Conservation (phyloP, 2,113 vertebrate genomes). For the Pteronura brasiliensis region DNA sequence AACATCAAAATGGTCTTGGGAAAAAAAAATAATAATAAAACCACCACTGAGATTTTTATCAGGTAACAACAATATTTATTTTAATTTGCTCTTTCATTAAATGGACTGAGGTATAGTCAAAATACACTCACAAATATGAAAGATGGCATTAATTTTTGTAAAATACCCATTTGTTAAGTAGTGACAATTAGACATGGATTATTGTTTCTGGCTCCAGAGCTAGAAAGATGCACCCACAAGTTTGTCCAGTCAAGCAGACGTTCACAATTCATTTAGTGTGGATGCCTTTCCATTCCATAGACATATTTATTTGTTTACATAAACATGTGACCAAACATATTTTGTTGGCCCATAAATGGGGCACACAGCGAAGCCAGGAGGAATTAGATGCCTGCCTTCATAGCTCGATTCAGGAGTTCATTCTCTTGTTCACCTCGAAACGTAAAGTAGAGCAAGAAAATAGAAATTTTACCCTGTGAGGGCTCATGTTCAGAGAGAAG, state of each 20-base stretch:
- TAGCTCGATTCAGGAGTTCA: not conserved
- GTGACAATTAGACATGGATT: not conserved
- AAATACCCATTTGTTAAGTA: conserved; percentile 1
- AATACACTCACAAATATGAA: conserved; percentile 5
- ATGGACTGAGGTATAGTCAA: not conserved
- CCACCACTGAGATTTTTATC: not conserved
- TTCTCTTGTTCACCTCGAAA: not conserved
- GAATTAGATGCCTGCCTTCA: not conserved
- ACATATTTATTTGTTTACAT: not conserved
- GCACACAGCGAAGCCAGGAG: not conserved
- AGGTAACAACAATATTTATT: not conserved
- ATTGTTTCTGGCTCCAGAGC: not conserved
- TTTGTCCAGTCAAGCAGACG: not conserved
- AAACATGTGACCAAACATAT: not conserved
- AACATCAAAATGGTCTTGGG: not conserved
- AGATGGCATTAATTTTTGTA: conserved; percentile 12
- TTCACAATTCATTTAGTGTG: not conserved
- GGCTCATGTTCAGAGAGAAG: not conserved
- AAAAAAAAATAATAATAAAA: not conserved
- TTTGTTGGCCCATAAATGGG: not conserved
- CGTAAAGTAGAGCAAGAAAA: not conserved
- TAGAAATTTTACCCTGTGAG: not conserved
- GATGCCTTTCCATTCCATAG: conserved; percentile 29
- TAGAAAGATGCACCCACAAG: not conserved
- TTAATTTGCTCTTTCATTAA: conserved; percentile 18